phyloP scores from a whole-genome alignment of 2,113 vertebrate species.

The Sebastes fasciatus region DNA sequence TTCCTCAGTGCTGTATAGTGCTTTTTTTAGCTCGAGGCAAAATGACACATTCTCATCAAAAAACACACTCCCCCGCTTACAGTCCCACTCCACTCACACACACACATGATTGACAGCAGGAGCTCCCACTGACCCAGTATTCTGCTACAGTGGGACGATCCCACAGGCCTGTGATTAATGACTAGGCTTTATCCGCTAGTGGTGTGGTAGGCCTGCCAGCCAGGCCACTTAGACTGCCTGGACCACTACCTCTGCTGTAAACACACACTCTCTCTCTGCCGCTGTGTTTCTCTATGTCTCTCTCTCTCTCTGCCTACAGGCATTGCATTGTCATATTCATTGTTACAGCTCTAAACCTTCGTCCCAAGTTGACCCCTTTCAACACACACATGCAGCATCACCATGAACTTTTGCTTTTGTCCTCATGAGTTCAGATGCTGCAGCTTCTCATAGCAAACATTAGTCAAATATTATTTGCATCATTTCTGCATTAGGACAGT shows the following conservation, averaged over 20 bases:
- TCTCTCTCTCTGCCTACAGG: conserved; percentile 41
- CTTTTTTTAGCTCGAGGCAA: conserved; percentile 71
- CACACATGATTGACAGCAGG: conserved; percentile 84
- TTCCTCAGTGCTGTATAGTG: conserved; percentile 60
- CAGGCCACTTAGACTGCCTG: conserved; percentile 77
- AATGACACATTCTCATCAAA: conserved; percentile 74
- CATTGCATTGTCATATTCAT: conserved; percentile 60
- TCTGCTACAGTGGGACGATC: conserved; percentile 83
- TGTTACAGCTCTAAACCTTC: conserved; percentile 63
- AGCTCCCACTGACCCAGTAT: conserved; percentile 84
- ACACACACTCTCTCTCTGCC: conserved; percentile 43
- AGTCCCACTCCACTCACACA: conserved; percentile 52
- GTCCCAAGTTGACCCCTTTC: conserved; percentile 57
- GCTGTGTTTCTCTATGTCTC: conserved; percentile 7
- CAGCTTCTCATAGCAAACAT: conserved; percentile 33
- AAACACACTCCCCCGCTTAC: conserved; percentile 58
- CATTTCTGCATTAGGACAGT: conserved; percentile 18
- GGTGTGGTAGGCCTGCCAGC: conserved; percentile 71
- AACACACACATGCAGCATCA: not conserved
- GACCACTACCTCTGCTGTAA: conserved; percentile 76
- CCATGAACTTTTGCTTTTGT: not conserved
- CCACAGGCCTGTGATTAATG: conserved; percentile 81
- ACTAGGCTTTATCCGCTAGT: conserved; percentile 75
- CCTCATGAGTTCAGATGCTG: conserved; percentile 12
- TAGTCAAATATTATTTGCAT: conserved; percentile 61